Evolutionary conservation across 2,888 invertebrate genomes (phyloP), one percentile per base, ranked within the genome.

Genomic region (Netelia virgata): DNA sequence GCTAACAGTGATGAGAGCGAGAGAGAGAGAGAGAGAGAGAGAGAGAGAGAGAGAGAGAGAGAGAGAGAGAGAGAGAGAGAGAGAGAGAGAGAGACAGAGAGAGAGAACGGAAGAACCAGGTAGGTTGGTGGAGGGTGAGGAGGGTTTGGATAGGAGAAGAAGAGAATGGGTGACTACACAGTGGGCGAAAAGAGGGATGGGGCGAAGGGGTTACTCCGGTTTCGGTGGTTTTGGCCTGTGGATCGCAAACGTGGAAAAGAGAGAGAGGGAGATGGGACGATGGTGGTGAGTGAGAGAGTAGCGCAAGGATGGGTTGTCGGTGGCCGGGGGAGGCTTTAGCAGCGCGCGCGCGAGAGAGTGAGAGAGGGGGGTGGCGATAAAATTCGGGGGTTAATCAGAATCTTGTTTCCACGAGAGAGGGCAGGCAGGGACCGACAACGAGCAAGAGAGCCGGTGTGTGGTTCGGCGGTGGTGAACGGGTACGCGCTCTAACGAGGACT

Each of bases 301-400:
- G 16, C 14, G 36, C 28, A 59, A 66, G 72, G 43, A 36, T 11
- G 1, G 14, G 16, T 23, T 23, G 23, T 3, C 3, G 23, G 23
- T 23, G 23, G 3, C 2, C 1, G 68, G 70, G 59, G 50, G 66
- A 57, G 23, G 70, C 50, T n/a, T 50, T 43, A 63, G 64, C 43
- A 16, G 53, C 14, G 53, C 1, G 1, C 3, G 53, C 47, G 64
- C 61, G 74, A 68, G 70, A 43, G 82, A 50, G 79, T 53, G 75
- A 70, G 79, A 64, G 50, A 79, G 84, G 76, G 83, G 84, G 86
- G 77, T 86, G 85, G 84, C 89, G 88, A 91, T 91, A 91, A 91
- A 92, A 92, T 92, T 91, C 90, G 88, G 89, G 89, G 91, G 89
- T 91, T 91, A 90, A 91, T 91, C 91, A 90, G 91, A 91, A 91